Evolutionary conservation across 2,113 vertebrate genomes (phyloP).

Genomic region (Barbus barbus): DNA sequence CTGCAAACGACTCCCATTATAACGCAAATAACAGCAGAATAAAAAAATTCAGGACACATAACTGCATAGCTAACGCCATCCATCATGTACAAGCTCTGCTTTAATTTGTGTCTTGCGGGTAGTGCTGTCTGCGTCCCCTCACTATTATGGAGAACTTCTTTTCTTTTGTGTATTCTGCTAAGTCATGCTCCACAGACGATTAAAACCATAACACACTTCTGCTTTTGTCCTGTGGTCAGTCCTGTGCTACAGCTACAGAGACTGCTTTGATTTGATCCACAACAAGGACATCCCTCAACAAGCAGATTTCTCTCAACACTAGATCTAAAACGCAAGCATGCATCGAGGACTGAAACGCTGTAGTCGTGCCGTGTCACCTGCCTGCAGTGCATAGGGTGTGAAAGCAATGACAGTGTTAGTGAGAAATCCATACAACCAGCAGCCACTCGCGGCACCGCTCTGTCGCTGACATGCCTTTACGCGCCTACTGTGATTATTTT

Average conservation of each 20-base stretch:
- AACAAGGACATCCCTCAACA: slow-evolving; percentile 61
- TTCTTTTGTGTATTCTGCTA: background rate
- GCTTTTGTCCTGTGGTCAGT: slow-evolving; percentile 70
- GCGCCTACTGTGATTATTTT: slow-evolving; percentile 74
- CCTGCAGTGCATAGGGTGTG: background rate
- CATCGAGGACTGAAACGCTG: background rate
- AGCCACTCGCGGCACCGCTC: slow-evolving; percentile 56
- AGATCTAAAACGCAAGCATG: background rate
- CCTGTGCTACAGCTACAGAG: slow-evolving; percentile 68
- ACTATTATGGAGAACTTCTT: background rate
- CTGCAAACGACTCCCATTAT: background rate
- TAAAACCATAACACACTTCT: slow-evolving; percentile 59
- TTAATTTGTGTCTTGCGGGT: slow-evolving; percentile 6
- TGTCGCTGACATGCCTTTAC: slow-evolving; percentile 70
- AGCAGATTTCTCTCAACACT: background rate
- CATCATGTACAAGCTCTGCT: background rate
- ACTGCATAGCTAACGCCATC: slow-evolving; percentile 4
- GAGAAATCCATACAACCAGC: background rate
- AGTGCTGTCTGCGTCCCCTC: background rate
- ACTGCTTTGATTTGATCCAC: slow-evolving; percentile 67
- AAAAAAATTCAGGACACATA: slow-evolving; percentile 12
- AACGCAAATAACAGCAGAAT: background rate
- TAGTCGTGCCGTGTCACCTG: background rate
- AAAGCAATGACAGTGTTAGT: background rate
- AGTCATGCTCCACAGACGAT: background rate